phyloP scores from a whole-genome alignment of 2,888 invertebrate genomes.

The Caprella mutica region DNA sequence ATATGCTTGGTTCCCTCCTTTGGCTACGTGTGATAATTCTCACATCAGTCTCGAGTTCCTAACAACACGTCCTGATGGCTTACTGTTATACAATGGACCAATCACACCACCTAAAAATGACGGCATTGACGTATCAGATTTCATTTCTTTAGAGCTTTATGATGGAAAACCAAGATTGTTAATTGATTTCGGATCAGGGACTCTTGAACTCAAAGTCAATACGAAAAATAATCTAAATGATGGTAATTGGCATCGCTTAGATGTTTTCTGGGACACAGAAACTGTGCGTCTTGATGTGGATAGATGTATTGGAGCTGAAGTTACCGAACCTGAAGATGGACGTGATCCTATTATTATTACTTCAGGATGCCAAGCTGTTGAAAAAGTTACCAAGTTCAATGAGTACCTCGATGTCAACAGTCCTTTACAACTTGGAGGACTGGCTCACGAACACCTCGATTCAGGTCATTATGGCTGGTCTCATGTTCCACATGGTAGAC shows the following conservation, averaged over 20 bases:
- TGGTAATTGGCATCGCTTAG: conserved; percentile 94
- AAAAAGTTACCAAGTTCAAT: conserved; percentile 83
- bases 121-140: conserved; percentile 57
- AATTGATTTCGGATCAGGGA: conserved; percentile 90
- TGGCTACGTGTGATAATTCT: conserved; percentile 98
- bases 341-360: conserved; percentile 78
- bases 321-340: conserved; percentile 80
- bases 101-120: conserved; percentile 88
- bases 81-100: conserved; percentile 91
- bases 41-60: conserved; percentile 96
- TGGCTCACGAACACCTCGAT: conserved; percentile 72
- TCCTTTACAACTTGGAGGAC: conserved; percentile 86
- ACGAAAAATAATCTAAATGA: conserved; percentile 79
- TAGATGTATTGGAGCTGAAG: conserved; percentile 77
- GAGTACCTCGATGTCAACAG: conserved; percentile 92
- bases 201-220: conserved; percentile 63
- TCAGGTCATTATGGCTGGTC: conserved; percentile 82
- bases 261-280: conserved; percentile 91
- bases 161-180: conserved; percentile 79
- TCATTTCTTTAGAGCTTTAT: conserved; percentile 83
- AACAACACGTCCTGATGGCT: conserved; percentile 77
- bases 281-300: conserved; percentile 85
- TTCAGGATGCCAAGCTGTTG: conserved; percentile 76
- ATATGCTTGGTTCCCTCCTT: conserved; percentile 95
- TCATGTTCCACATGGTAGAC: conserved; percentile 67